phyloP scores from a whole-genome alignment of 1,140 invertebrate genomes.

The Drosophila santomea region DNA sequence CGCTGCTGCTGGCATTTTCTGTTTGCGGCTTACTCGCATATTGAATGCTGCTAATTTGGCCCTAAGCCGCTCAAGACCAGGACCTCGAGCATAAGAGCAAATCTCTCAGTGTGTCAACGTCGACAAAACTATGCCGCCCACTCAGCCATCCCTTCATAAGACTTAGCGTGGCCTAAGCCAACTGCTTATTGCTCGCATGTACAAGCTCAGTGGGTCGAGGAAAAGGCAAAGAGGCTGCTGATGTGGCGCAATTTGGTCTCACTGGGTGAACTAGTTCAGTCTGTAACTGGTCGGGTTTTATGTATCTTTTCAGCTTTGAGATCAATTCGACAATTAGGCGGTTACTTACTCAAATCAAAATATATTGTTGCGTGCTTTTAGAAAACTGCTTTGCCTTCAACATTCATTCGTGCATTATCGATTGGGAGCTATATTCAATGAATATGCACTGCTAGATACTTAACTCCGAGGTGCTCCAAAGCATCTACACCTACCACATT shows the following conservation, averaged over 20 bases:
- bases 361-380: too few species aligned
- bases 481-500: not conserved
- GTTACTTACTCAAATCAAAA: too few species aligned
- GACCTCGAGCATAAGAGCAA: conserved; percentile 57
- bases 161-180: conserved; percentile 54
- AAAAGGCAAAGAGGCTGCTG: conserved; percentile 25
- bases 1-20: conserved; percentile 3
- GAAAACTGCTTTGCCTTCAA: too few species aligned
- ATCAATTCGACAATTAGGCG: too few species aligned
- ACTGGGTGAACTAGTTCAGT: conserved; percentile 32
- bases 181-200: conserved; percentile 71
- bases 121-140: conserved; percentile 60
- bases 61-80: conserved; percentile 56
- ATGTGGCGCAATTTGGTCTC: conserved; percentile 18
- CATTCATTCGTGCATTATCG: too few species aligned
- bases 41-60: conserved; percentile 80
- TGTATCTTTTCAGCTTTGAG: not conserved
- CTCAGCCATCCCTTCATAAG: conserved; percentile 3
- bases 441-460: not conserved
- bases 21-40: conserved; percentile 57
- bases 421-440: too few species aligned
- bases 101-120: conserved; percentile 53
- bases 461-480: too few species aligned
- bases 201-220: conserved; percentile 36
- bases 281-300: conserved; percentile 1